Base-by-base conservation (phyloP, 2,797 vertebrate genomes). In the Lemur catta region DNA sequence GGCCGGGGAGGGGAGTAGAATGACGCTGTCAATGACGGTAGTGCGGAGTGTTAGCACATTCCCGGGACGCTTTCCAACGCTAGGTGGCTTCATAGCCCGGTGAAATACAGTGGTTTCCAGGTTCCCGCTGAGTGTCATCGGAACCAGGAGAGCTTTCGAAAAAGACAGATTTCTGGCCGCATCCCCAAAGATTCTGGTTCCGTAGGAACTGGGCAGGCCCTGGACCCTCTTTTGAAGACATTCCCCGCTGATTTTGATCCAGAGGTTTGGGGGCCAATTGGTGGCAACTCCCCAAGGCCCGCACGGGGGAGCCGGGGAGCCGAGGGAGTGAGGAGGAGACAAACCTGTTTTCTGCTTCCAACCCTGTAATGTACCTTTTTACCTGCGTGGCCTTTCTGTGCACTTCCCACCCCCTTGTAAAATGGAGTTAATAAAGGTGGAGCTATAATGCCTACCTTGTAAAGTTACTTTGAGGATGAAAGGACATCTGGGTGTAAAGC, bases 11-110 rank as follows among this genome's bases (percentile, higher is more conserved):
- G 38, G 38, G 3, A 15, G 33, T 0, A 3, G 15, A 84, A 7
- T 7, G 90, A 30, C 1, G 1, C 41, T 10, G 1, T 18, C 35
- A 11, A 1, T 2, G 72, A 80, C 7, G 0, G 0, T 4, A 3
- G 46, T 2, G 18, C 35, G n/a, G 33, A 57, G 59, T 4, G 0
- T 46, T 15, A 24, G 55, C 48, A 4, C 30, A 5, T 35, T 71
- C 43, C 38, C 4, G 2, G 55, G 81, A 18, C 2, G 9, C 24
- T 48, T 81, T 61, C 59, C 52, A 26, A 7, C 6, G 61, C 38
- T 4, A 1, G 38, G 30, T 61, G 43, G 52, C 76, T 69, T 61
- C 33, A 2, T 0, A 14, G 38, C 57, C 48, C 2, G 4, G 33
- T 12, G 22, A 17, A n/a, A 10, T 0, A 9, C 10, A 57, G n/a